These are phyloP conservation scores for Epicampocera succincta DNA, from an alignment of 2,888 invertebrate species.

Conservation along the genomic window DNA sequence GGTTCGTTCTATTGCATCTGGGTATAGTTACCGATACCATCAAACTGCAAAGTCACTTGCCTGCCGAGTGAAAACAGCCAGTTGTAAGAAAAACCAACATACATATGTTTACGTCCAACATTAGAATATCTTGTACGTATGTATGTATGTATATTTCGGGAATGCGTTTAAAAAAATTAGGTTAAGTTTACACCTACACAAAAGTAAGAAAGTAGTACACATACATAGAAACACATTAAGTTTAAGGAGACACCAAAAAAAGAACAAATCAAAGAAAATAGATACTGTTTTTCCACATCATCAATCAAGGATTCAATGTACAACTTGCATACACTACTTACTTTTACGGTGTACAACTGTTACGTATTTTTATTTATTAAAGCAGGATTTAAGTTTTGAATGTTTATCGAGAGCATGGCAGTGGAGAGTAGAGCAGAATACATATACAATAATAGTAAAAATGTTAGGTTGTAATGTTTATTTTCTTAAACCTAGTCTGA, in stretches of 20 bases:
- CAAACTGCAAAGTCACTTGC: conserved; percentile 22
- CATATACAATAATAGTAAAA: conserved; percentile 61
- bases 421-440: conserved; percentile 72
- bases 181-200: conserved; percentile 43
- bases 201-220: conserved; percentile 42
- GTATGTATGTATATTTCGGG: conserved; percentile 3
- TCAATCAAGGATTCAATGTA: conserved; percentile 54
- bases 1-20: background rate
- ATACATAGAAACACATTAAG: conserved; percentile 35
- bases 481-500: conserved; percentile 17
- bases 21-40: background rate
- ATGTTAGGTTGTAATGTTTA: conserved; percentile 56
- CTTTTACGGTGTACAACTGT: conserved; percentile 78
- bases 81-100: background rate
- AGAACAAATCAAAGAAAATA: conserved; percentile 29
- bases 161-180: conserved; percentile 19
- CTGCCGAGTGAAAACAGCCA: conserved; percentile 24
- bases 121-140: background rate
- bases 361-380: conserved; percentile 51
- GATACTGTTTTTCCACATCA: conserved; percentile 55
- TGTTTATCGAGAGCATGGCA: conserved; percentile 75
- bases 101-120: background rate
- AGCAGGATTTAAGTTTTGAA: conserved; percentile 68
- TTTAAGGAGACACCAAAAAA: conserved; percentile 51
- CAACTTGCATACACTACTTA: conserved; percentile 73